Evolutionary conservation across 1,140 invertebrate genomes (phyloP).

Genomic region (Drosophila fuyamai): DNA sequence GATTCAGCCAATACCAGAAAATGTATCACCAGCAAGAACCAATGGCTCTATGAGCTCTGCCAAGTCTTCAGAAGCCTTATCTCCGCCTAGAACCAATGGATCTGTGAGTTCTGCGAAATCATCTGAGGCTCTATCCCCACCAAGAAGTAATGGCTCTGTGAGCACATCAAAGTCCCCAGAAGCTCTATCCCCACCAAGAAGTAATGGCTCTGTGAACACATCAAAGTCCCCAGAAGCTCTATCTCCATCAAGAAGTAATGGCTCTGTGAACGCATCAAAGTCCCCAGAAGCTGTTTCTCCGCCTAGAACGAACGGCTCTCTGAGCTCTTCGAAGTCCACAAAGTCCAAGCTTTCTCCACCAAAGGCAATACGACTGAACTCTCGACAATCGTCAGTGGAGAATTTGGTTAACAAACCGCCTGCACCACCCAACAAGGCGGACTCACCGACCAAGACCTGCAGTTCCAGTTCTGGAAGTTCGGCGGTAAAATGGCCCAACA

Average conservation of each 20-base stretch:
- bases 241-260: too few relatives aligned
- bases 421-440: constrained; percentile 85
- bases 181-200: constrained; percentile 6
- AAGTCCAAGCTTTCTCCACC: constrained; percentile 80
- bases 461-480: constrained; percentile 56
- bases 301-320: constrained; percentile 17
- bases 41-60: constrained; percentile 21
- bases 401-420: constrained; percentile 85
- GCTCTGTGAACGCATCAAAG: neutral
- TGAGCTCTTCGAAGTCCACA: constrained; percentile 23
- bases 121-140: constrained; percentile 65
- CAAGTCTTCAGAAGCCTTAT: constrained; percentile 10
- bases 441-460: constrained; percentile 82
- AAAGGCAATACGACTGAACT: constrained; percentile 66
- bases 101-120: constrained; percentile 18
- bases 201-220: constrained; percentile 15
- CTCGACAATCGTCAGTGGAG: constrained; percentile 75
- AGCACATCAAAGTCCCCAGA: constrained; percentile 5
- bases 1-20: constrained; percentile 40
- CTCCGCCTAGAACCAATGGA: constrained; percentile 18
- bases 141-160: constrained; percentile 28
- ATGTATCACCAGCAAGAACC: constrained; percentile 62
- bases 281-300: constrained; percentile 8
- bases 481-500: constrained; percentile 87
- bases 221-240: constrained; percentile 15